A percentile compares a stretch with the other conserved stretches of the same genome.
Evolutionary conservation across 2,797 vertebrate species (phyloP).

Genomic region (Diplodus puntazzo): DNA sequence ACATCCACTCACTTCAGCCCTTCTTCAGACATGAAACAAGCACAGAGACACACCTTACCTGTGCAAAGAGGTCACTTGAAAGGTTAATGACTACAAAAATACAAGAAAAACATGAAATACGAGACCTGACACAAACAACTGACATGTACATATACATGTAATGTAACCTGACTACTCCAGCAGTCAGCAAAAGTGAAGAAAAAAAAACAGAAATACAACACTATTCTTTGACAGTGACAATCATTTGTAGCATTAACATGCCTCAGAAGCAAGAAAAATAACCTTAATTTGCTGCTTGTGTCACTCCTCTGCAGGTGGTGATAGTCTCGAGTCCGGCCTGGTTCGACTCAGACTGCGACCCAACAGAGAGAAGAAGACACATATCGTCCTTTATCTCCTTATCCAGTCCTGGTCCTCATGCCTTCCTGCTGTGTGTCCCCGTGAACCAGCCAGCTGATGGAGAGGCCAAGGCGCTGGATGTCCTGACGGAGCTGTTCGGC

Average conservation of each 20-base stretch:
- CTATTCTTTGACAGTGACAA: not conserved
- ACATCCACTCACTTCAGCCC: not conserved
- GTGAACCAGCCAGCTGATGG: conserved; percentile 68
- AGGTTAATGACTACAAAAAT: no score
- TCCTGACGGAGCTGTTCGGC: conserved; percentile 75
- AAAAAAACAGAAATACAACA: no score
- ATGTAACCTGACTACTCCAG: no score
- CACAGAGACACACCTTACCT: no score
- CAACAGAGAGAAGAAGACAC: conserved; percentile 70
- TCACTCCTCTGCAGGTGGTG: conserved; percentile 67
- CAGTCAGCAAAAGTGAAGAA: no score
- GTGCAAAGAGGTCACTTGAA: no score
- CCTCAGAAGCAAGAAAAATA: not conserved
- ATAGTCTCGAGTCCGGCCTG: conserved; percentile 82
- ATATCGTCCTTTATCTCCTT: conserved; percentile 75
- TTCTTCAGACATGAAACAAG: no score
- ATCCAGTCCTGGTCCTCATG: conserved; percentile 82
- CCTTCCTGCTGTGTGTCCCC: conserved; percentile 83
- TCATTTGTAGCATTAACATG: not conserved
- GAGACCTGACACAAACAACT: no score
- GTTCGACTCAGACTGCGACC: conserved; percentile 71
- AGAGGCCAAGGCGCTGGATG: conserved; percentile 74
- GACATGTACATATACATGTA: no score
- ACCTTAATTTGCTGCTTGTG: not conserved
- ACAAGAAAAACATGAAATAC: no score